Evolutionary conservation across 2,113 vertebrate genomes (phyloP).

Genomic region (Gopherus evgoodei): DNA sequence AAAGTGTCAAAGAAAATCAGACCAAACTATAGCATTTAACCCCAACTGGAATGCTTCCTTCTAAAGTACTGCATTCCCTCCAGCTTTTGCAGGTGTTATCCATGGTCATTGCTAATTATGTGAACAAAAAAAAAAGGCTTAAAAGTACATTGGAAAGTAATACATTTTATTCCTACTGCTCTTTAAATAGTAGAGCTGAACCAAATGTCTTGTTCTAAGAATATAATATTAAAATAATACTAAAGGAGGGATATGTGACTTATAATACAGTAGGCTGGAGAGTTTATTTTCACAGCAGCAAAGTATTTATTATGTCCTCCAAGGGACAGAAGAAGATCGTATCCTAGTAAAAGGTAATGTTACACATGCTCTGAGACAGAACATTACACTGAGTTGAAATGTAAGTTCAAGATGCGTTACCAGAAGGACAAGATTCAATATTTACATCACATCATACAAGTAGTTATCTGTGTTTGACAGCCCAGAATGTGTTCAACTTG

Average conservation of each 20-base stretch:
- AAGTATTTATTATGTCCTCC: conserved; percentile 43
- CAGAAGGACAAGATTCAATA: not conserved
- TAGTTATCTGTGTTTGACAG: not conserved
- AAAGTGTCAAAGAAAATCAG: conserved; percentile 47
- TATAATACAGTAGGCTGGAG: not conserved
- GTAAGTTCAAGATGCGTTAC: not conserved
- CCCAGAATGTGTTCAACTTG: not conserved
- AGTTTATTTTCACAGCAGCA: conserved; percentile 37
- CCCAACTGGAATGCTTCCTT: not conserved
- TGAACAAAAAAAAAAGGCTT: conserved; percentile 7
- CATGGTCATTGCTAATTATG: conserved; percentile 7
- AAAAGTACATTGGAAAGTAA: not conserved
- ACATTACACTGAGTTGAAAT: not conserved
- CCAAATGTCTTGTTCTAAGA: conserved; percentile 37
- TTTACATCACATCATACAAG: conserved; percentile 16
- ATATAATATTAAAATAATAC: conserved; percentile 37
- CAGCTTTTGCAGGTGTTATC: not conserved
- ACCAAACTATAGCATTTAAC: conserved; percentile 14
- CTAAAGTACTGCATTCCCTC: conserved; percentile 9
- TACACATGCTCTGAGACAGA: not conserved
- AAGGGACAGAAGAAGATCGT: conserved; percentile 8
- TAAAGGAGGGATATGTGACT: conserved; percentile 33
- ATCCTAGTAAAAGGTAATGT: conserved; percentile 16
- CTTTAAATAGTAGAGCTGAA: not conserved
- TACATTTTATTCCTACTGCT: conserved; percentile 17